Base-by-base conservation (phyloP, 2,888 invertebrate genomes). In the Dromius quadrimaculatus region DNA sequence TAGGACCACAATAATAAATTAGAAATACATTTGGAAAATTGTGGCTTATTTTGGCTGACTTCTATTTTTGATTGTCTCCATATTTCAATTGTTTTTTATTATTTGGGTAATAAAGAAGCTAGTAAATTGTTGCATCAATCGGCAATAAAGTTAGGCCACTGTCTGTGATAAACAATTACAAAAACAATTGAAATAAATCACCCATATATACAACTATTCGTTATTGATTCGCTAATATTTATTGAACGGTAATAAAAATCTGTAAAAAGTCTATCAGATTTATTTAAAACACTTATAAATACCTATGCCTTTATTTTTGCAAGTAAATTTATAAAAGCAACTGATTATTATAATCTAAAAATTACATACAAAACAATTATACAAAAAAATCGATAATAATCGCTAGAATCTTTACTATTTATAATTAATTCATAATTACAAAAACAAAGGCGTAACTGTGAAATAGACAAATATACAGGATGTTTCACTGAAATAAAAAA, bases 271-370 rank as follows among this genome's bases (percentile, higher is more conserved):
- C 54, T 43, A 59, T 68, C 28, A 57, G 43, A 57, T 66, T 65
- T 66, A 66, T 68, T 68, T 68, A 68, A 68, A 68, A 68, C 68
- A 68, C 68, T 68, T 68, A 68, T 68, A 68, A 68, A 68, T 68
- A 68, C 68, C 68, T 68, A 68, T 68, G 68, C 68, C 68, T 68
- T 68, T 59, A 68, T 59, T 68, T 68, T 68, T 68, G 68, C 68
- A 68, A 68, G 43, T 43, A 68, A 68, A 57, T 66, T 66, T 57
- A 66, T 57, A 66, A 57, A 66, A 68, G 68, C 68, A 68, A 68
- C 68, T 59, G 59, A 68, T 59, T 22, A 43, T 59, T 68, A 59
- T 13, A 68, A 15, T 38, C 68, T 68, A 68, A 59, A 43, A 68
- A 68, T 68, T 59, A 68, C 59, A 68, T 68, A 59, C 45, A 66